These are phyloP conservation scores for Mantis religiosa DNA, from an alignment of 2,888 invertebrate species.

Conservation along the genomic window DNA sequence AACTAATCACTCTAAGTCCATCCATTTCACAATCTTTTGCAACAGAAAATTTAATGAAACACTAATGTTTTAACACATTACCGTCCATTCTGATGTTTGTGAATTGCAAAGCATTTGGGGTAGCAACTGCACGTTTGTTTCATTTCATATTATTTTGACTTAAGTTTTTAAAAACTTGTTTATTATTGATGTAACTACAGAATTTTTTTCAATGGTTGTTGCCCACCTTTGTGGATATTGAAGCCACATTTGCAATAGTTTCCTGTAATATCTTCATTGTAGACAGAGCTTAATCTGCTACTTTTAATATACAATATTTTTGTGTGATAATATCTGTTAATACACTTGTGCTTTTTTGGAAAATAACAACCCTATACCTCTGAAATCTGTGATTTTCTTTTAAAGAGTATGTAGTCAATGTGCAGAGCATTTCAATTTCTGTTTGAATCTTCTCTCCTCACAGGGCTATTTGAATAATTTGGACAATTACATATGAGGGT, in stretches of 20 bases:
- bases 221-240: no score
- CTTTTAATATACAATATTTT: not conserved
- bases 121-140: not conserved
- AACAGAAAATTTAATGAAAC: not conserved
- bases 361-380: not conserved
- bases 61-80: slow-evolving; percentile 15
- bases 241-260: not conserved
- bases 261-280: not conserved
- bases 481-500: no score
- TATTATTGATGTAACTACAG: not conserved
- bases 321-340: not conserved
- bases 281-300: not conserved
- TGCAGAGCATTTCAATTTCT: no score
- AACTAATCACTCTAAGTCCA: slow-evolving; percentile 15
- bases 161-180: not conserved
- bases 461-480: no score
- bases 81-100: slow-evolving; percentile 18
- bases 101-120: not conserved
- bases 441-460: no score
- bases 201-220: no score
- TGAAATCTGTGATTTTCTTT: not conserved
- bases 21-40: slow-evolving; percentile 20
- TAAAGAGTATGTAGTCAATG: no score
- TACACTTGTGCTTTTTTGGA: not conserved
- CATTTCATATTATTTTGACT: not conserved